A percentile compares a stretch with the other conserved stretches of the same genome.
These are phyloP conservation scores for Galeopterus variegatus DNA, from an alignment of 2,113 vertebrate genomes.

Conservation along the genomic window DNA sequence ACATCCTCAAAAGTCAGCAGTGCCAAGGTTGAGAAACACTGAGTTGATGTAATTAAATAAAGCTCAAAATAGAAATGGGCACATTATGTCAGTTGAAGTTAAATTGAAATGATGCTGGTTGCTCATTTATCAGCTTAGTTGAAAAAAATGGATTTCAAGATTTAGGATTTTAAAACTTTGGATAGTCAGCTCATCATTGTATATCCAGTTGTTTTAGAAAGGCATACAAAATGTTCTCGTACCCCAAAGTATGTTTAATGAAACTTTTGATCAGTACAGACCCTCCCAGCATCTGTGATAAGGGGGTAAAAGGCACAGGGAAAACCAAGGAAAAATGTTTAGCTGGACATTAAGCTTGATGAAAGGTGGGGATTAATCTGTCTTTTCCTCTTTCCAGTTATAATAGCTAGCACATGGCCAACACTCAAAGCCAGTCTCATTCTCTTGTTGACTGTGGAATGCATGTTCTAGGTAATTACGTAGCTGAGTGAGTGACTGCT, in stretches of 20 bases:
- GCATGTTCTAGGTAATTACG: background rate
- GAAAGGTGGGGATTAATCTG: background rate
- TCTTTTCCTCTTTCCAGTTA: background rate
- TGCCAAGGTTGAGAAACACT: background rate
- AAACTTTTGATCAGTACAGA: background rate
- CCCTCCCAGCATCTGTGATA: background rate
- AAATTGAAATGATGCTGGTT: background rate
- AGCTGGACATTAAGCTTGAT: background rate
- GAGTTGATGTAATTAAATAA: background rate
- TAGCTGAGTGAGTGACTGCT: background rate
- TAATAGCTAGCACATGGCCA: background rate
- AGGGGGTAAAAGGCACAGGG: background rate
- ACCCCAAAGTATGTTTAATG: background rate
- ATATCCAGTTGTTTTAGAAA: background rate
- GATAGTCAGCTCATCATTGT: background rate
- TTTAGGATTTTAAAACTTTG: background rate
- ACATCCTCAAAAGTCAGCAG: background rate
- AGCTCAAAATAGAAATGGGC: background rate
- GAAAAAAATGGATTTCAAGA: constrained; percentile 35
- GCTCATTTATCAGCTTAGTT: constrained; percentile 5
- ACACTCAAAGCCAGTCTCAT: background rate
- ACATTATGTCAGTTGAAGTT: background rate
- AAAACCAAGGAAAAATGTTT: background rate
- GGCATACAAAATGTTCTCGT: background rate
- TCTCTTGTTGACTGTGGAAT: background rate